phyloP scores from a whole-genome alignment of 2,113 vertebrate genomes.

The human (Homo sapiens) region GRCh38 chr18:48165001-48165500 shows the following conservation, averaged over 20 bases:
- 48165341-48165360: background rate
- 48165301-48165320: background rate
- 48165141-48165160: conserved; percentile 5
- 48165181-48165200: background rate
- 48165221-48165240: background rate
- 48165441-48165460: background rate
- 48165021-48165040: background rate
- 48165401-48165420: background rate
- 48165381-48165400: background rate
- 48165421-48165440: background rate
- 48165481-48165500: background rate
- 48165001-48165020: background rate
- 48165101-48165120: background rate
- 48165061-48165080: background rate
- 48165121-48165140: background rate
- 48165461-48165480: background rate
- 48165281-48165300: background rate
- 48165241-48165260: background rate
- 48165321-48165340: background rate
- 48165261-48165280: background rate
- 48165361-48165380: background rate
- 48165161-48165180: background rate
- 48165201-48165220: background rate
- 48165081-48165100: background rate
- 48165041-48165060: no score